phyloP scores from a whole-genome alignment of 2,888 invertebrate species.

The Eulithis testata region DNA sequence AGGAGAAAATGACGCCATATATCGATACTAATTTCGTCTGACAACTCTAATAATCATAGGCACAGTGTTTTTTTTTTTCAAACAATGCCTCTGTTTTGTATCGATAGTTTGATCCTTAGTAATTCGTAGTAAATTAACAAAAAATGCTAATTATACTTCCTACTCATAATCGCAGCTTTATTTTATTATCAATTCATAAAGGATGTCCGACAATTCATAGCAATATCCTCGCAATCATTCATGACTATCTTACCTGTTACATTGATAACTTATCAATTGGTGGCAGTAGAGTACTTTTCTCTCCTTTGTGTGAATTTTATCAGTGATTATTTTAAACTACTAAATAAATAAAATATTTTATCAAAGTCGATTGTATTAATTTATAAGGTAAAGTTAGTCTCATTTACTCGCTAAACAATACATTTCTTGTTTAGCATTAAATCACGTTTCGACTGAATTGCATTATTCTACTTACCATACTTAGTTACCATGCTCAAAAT shows the following conservation, averaged over 20 bases:
- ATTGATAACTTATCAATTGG: conserved; percentile 13
- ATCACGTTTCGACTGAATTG: conserved; percentile 25
- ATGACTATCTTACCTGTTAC: conserved; percentile 16
- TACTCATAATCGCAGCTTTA: not conserved
- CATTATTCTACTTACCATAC: conserved; percentile 7
- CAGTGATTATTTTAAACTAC: not conserved
- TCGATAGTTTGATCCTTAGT: too few species aligned
- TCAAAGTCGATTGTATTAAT: not conserved
- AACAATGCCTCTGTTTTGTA: too few species aligned
- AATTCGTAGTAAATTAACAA: too few species aligned
- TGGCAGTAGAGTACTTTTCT: conserved; percentile 8
- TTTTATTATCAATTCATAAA: conserved; percentile 1
- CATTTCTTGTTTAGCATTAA: conserved; percentile 16
- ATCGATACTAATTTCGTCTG: conserved; percentile 3
- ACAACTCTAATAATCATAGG: too few species aligned
- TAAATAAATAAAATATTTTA: not conserved
- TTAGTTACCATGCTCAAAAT: not conserved
- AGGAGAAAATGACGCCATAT: conserved; percentile 28
- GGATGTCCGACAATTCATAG: not conserved
- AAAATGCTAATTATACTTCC: not conserved
- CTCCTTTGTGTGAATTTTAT: conserved; percentile 8
- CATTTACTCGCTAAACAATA: conserved; percentile 11
- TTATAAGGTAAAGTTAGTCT: conserved; percentile 5
- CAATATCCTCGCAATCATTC: conserved; percentile 1
- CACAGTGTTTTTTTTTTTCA: too few species aligned